Base-by-base conservation (phyloP, 2,113 vertebrate species). In the Protomyctophum bolini region DNA sequence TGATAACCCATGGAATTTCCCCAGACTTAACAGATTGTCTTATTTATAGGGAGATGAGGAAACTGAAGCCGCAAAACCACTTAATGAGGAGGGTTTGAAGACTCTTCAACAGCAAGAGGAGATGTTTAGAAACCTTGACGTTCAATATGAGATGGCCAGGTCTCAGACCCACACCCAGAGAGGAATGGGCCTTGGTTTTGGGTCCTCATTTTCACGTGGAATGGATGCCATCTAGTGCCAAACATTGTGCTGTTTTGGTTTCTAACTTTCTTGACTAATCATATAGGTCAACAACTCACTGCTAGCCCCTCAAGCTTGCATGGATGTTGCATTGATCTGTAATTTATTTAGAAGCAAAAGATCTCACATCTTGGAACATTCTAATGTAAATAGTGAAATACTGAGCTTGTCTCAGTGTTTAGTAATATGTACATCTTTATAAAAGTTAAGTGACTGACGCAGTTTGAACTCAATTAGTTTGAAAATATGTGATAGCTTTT, bases 121-220 rank as follows among this genome's bases (percentile, higher is more conserved):
- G 87, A 96, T 99, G 86, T 99, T 99, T 77, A 85, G 96, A 67
- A 99, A 98, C 80, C 91, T 99, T 48, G 97, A 99, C 70, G 98
- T 98, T 73, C 98, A 98, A 87, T 99, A 99, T 3, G 97, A 98
- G 86, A 98, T 98, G 97, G 97, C 98, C 11, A 93, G 98, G 68
- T 99, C 98, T 73, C 98, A 99, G 81, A 99, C 98, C 2, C 97
- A 99, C 88, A 99, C 97, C 0, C 96, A 98, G 72, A 94, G 98
- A 87, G 98, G 98, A 83, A 98, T 99, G 97, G 98, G 98, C n/a
- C 94, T 99, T n/a, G 98, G 98, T 8, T 99, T 99, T 80, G 93
- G 94, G 21, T 96, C 97, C 62, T 96, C 96, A 0, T 99, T 98
- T 86, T 98, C 97, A 0, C 91, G 97, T 83, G 97, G 97, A 86